Evolutionary conservation across 2,113 vertebrate species (phyloP).

Genomic region (Nesogale talazaci): DNA sequence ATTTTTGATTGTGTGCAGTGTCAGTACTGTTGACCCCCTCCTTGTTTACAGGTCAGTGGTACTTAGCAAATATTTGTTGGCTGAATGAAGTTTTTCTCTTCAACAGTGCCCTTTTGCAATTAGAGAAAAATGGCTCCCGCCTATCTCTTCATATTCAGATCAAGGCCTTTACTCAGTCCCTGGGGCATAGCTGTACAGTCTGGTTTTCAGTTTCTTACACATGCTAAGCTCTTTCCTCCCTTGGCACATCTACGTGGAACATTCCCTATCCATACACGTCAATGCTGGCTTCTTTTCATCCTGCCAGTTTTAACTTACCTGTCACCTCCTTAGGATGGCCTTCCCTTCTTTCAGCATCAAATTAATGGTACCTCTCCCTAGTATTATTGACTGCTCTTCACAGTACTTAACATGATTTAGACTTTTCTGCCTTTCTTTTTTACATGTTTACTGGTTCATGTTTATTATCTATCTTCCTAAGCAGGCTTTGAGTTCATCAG

Average conservation of each 20-base stretch:
- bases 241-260: neutral
- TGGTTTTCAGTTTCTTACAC: slow-evolving; percentile 5
- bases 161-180: neutral
- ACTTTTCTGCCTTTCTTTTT: neutral
- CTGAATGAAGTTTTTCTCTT: slow-evolving; percentile 44
- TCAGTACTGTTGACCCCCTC: too few species aligned
- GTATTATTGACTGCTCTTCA: neutral
- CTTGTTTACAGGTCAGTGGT: too few species aligned
- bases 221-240: neutral
- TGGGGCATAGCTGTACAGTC: neutral
- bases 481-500: neutral
- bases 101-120: neutral
- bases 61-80: neutral
- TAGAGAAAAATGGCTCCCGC: neutral
- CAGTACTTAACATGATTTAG: neutral
- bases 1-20: too few species aligned
- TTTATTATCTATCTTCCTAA: slow-evolving; percentile 40
- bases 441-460: too few species aligned
- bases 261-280: neutral
- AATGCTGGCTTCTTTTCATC: neutral
- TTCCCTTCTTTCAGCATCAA: slow-evolving; percentile 20
- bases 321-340: neutral
- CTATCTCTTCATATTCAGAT: neutral
- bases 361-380: neutral
- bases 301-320: slow-evolving; percentile 36